Percentiles rank a stretch among this genome's conserved stretches.
Conservation (phyloP, 1,140 invertebrate genomes). For the Druon quercuslanigerum region DNA sequence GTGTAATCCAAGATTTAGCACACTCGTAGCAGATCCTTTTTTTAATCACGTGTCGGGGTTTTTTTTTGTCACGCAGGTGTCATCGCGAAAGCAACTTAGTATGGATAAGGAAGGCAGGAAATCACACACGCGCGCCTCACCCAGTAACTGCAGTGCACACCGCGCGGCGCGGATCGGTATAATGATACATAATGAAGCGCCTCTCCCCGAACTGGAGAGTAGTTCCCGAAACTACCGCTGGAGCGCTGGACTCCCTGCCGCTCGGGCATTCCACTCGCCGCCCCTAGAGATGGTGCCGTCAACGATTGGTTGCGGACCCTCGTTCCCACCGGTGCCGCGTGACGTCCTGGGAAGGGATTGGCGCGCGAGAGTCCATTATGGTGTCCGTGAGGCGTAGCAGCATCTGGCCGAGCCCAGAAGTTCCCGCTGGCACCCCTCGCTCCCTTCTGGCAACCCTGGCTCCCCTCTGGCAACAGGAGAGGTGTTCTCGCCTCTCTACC, state of each 20-base stretch:
- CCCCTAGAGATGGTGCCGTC: slow-evolving; percentile 21
- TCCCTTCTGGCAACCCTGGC: not conserved
- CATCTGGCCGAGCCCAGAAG: slow-evolving; percentile 35
- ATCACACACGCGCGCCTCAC: slow-evolving; percentile 71
- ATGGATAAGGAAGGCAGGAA: slow-evolving; percentile 55
- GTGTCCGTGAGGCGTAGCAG: slow-evolving; percentile 58
- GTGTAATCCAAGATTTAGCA: not conserved
- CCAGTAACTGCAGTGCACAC: slow-evolving; percentile 74
- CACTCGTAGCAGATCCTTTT: not conserved
- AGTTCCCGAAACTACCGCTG: slow-evolving; percentile 58
- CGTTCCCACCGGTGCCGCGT: slow-evolving; percentile 37
- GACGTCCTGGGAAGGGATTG: slow-evolving; percentile 52
- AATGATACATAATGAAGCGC: slow-evolving; percentile 77
- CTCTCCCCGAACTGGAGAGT: slow-evolving; percentile 67
- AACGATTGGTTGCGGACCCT: slow-evolving; percentile 51
- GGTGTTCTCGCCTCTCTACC: slow-evolving; percentile 49
- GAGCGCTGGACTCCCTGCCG: slow-evolving; percentile 61
- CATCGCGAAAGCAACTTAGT: not conserved
- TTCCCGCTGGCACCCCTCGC: no score
- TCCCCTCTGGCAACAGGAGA: not conserved
- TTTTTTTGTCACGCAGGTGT: slow-evolving; percentile 19
- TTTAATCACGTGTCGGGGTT: not conserved
- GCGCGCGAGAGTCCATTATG: slow-evolving; percentile 70
- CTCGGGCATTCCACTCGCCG: slow-evolving; percentile 61
- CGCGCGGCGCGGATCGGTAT: slow-evolving; percentile 76